phyloP scores from a whole-genome alignment of 2,797 vertebrate genomes.

The Orientallactaga sibirica region DNA sequence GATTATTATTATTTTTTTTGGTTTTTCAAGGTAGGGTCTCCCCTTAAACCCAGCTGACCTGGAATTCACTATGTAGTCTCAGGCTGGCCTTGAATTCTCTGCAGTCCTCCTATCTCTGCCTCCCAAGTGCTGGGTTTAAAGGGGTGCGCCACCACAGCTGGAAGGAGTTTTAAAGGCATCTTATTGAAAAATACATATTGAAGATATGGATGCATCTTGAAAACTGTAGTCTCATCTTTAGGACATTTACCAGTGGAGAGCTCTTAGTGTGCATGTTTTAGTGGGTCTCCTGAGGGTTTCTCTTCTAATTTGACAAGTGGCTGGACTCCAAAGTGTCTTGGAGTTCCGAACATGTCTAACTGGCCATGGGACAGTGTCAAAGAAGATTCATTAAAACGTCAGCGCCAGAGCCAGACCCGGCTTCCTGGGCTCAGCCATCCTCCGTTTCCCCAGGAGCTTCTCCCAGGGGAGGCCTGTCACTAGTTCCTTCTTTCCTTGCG shows the following conservation, averaged over 20 bases:
- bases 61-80: background rate
- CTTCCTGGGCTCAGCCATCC: background rate
- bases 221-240: slow-evolving; percentile 94
- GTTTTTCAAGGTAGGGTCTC: background rate
- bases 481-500: background rate
- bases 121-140: background rate
- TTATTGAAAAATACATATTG: slow-evolving; percentile 89
- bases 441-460: background rate
- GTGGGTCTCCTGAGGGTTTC: slow-evolving; percentile 95
- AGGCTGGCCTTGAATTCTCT: no score
- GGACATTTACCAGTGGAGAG: slow-evolving; percentile 94
- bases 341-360: background rate
- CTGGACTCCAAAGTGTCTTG: slow-evolving; percentile 84
- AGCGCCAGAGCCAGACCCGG: background rate
- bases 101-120: no score
- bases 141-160: background rate
- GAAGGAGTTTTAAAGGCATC: slow-evolving; percentile 84
- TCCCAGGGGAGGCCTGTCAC: background rate
- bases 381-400: background rate
- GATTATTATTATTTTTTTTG: background rate
- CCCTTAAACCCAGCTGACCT: background rate
- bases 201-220: slow-evolving; percentile 92
- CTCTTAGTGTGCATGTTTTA: slow-evolving; percentile 94
- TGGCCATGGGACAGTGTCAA: background rate
- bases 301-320: slow-evolving; percentile 94